phyloP scores from a whole-genome alignment of 2,113 vertebrate species.

The Halcyon malimbica region DNA sequence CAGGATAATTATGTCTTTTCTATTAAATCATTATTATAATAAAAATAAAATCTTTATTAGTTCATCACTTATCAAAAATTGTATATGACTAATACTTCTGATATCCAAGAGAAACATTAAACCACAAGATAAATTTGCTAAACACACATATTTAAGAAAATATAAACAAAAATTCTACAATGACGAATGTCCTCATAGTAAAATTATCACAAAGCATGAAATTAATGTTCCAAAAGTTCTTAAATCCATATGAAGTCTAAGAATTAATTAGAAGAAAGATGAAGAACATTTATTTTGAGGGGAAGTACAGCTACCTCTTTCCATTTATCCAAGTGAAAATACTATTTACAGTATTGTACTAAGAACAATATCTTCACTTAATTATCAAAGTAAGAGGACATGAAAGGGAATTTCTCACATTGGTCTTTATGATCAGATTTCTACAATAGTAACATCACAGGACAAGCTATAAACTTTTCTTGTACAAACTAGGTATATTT shows the following conservation, averaged over 20 bases:
- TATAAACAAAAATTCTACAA: neutral
- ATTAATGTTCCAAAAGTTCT: neutral
- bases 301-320: neutral
- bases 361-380: neutral
- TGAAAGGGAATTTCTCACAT: neutral
- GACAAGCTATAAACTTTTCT: neutral
- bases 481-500: neutral
- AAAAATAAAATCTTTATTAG: neutral
- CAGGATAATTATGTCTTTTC: neutral
- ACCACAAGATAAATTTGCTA: neutral
- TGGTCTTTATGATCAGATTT: neutral
- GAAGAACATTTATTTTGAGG: neutral
- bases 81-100: neutral
- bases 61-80: neutral
- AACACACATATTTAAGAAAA: neutral
- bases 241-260: neutral
- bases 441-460: neutral
- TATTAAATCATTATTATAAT: neutral
- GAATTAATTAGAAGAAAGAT: neutral
- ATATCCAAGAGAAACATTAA: neutral
- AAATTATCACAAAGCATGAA: neutral
- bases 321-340: neutral
- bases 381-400: neutral
- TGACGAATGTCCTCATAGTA: neutral
- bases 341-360: neutral